These are phyloP conservation scores for Pseudococcus jackbeardsleyi DNA, from an alignment of 2,888 invertebrate genomes.

Conservation along the genomic window DNA sequence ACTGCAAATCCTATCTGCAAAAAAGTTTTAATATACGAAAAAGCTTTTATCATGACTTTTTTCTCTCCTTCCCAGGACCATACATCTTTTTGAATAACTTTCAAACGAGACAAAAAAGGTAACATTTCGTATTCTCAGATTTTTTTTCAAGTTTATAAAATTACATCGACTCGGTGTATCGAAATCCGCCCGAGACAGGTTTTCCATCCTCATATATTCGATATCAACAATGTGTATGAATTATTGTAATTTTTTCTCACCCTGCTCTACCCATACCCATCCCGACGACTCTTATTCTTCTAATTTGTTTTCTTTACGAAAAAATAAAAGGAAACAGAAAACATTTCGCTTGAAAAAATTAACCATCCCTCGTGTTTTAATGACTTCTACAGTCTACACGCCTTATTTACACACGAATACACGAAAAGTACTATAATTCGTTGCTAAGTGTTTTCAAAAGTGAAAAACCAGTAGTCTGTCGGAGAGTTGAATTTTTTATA, in stretches of 20 bases:
- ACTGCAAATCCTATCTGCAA: conserved; percentile 49
- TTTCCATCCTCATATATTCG: background rate
- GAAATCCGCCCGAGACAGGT: background rate
- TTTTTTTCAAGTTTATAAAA: conserved; percentile 39
- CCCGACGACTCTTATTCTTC: background rate
- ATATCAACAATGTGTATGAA: background rate
- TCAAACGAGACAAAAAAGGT: conserved; percentile 49
- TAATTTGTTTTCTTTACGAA: conserved; percentile 38
- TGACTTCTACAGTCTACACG: conserved; percentile 9
- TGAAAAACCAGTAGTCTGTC: background rate
- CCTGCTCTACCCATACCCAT: background rate
- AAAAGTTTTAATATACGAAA: conserved; percentile 50
- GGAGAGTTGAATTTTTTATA: conserved; percentile 34
- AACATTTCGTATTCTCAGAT: conserved; percentile 40
- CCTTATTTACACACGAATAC: background rate
- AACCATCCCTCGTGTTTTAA: conserved; percentile 12
- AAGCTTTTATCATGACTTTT: conserved; percentile 49
- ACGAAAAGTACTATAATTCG: conserved; percentile 7
- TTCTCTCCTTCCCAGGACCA: conserved; percentile 11
- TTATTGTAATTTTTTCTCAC: background rate
- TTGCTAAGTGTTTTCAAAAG: conserved; percentile 30
- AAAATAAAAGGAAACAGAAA: background rate
- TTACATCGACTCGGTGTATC: background rate
- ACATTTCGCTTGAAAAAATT: conserved; percentile 12
- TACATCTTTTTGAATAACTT: conserved; percentile 55